phyloP scores from a whole-genome alignment of 2,888 invertebrate species.

The Tethea ocularis region DNA sequence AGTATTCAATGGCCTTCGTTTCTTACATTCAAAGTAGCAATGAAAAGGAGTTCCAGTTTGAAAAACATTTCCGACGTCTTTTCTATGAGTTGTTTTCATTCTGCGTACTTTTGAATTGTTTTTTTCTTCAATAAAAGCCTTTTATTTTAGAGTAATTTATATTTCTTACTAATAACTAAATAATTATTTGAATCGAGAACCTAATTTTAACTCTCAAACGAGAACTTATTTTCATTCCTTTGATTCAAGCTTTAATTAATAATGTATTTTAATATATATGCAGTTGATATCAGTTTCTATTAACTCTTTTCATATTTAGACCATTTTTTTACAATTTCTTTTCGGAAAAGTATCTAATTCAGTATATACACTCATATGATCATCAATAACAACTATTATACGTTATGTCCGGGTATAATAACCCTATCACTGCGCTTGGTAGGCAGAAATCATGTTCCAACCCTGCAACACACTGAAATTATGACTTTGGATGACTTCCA shows the following conservation, averaged over 20 bases:
- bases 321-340: no score
- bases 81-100: conserved; percentile 52
- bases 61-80: conserved; percentile 58
- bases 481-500: conserved; percentile 5
- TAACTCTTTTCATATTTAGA: no score
- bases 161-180: no score
- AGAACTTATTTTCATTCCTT: no score
- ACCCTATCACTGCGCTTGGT: not conserved
- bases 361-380: not conserved
- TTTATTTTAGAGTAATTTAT: no score
- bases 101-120: conserved; percentile 55
- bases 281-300: no score
- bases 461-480: not conserved
- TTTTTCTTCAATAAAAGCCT: not conserved
- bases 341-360: no score
- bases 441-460: not conserved
- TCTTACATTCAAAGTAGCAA: conserved; percentile 60
- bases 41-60: conserved; percentile 57
- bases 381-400: not conserved
- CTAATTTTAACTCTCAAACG: no score
- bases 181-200: no score
- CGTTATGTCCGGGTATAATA: conserved; percentile 8
- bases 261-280: no score
- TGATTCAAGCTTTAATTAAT: no score
- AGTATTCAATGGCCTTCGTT: conserved; percentile 60